Evolutionary conservation across 2,113 vertebrate genomes (phyloP).

Genomic region (Candoia aspera): DNA sequence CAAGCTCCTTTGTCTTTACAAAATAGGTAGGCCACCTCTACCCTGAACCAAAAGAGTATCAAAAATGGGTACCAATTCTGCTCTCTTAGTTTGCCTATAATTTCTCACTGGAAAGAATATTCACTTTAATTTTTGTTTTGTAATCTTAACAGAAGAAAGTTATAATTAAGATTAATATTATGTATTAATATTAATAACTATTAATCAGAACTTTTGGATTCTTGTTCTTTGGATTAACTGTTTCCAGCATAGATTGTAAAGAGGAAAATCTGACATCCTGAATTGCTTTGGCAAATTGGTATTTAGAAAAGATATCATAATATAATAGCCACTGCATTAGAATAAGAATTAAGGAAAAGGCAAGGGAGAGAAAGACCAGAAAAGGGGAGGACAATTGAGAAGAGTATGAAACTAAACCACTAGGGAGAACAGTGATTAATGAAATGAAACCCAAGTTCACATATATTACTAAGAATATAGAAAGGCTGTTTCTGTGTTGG

Average conservation of each 20-base stretch:
- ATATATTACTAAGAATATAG: neutral
- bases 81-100: neutral
- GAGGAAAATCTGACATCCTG: neutral
- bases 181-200: neutral
- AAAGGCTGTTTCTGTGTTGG: neutral
- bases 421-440: neutral
- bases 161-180: neutral
- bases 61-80: neutral
- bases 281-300: neutral
- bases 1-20: neutral
- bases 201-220: neutral
- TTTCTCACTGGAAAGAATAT: neutral
- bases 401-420: neutral
- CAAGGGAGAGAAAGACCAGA: neutral
- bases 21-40: neutral
- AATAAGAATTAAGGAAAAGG: neutral
- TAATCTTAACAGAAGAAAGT: neutral
- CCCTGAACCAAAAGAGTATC: neutral
- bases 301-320: neutral
- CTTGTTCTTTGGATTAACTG: neutral
- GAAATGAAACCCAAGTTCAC: too few relatives aligned
- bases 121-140: neutral
- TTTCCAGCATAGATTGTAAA: neutral
- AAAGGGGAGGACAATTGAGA: neutral
- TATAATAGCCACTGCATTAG: neutral